phyloP scores from a whole-genome alignment of 64 coral and sea anemone species.

The Exaiptasia diaphana region DNA sequence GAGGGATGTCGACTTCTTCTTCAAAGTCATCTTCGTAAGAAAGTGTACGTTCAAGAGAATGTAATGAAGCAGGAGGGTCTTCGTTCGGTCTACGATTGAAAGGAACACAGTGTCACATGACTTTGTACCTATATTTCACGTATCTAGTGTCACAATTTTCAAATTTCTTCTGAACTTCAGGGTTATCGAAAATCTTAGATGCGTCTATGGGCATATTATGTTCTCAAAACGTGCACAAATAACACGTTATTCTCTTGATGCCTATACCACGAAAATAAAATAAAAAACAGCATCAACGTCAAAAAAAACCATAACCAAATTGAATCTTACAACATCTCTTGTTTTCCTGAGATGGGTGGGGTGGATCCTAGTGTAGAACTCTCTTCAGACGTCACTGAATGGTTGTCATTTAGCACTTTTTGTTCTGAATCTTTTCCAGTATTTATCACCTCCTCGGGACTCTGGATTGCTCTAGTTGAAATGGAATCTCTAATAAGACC shows the following conservation, averaged over 20 bases:
- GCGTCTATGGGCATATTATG: neutral
- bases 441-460: too few species aligned
- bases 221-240: too few species aligned
- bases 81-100: slow-evolving; percentile 23
- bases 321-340: slow-evolving; percentile 11
- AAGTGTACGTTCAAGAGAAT: slow-evolving; percentile 3
- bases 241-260: too few species aligned
- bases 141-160: neutral
- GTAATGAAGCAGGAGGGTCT: neutral
- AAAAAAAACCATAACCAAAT: too few species aligned
- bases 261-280: too few species aligned
- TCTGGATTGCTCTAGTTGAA: too few species aligned
- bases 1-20: slow-evolving; percentile 78
- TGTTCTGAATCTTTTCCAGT: too few species aligned
- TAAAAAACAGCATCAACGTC: too few species aligned
- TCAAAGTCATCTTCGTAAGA: slow-evolving; percentile 88
- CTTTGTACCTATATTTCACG: too few species aligned
- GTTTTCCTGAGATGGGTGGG: slow-evolving; percentile 7
- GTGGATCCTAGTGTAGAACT: slow-evolving; percentile 40
- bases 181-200: neutral
- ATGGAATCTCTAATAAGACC: too few species aligned
- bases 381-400: neutral
- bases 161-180: neutral
- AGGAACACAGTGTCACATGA: neutral
- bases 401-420: neutral